Evolutionary conservation across 2,797 vertebrate genomes (phyloP).

Genomic region (Smutsia gigantea): DNA sequence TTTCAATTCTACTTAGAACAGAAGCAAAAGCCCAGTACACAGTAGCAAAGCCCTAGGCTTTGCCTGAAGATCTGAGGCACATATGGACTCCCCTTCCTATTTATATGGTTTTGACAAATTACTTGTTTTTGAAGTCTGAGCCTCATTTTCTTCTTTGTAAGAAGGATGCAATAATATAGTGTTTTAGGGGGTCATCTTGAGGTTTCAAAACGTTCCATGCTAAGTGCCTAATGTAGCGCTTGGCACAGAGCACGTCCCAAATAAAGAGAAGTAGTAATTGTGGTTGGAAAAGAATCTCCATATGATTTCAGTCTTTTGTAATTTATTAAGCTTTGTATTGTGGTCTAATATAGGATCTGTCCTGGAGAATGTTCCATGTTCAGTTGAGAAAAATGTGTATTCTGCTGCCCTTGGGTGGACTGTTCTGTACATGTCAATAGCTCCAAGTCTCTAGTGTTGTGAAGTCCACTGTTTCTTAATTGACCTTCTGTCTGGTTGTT

Average conservation of each 20-base stretch:
- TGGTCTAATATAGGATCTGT: neutral
- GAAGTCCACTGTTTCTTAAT: neutral
- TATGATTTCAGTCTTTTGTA: neutral
- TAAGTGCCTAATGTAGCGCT: neutral
- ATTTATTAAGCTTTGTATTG: neutral
- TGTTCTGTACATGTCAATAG: neutral
- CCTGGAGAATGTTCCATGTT: neutral
- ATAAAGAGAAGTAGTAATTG: neutral
- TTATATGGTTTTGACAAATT: neutral
- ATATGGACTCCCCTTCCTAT: neutral
- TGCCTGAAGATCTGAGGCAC: neutral
- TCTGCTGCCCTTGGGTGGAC: neutral
- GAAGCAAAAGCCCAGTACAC: neutral
- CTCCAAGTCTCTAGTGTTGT: neutral
- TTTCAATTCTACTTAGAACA: neutral
- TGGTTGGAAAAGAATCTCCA: neutral
- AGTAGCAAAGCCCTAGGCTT: neutral
- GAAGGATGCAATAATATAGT: neutral
- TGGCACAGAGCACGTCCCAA: neutral
- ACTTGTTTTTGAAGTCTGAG: neutral
- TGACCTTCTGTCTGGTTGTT: neutral
- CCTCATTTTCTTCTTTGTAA: neutral
- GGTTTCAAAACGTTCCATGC: neutral
- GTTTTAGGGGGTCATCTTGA: neutral
- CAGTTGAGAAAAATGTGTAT: neutral